Conservation (phyloP, 2,113 vertebrate genomes). For the Apodemus sylvaticus region DNA sequence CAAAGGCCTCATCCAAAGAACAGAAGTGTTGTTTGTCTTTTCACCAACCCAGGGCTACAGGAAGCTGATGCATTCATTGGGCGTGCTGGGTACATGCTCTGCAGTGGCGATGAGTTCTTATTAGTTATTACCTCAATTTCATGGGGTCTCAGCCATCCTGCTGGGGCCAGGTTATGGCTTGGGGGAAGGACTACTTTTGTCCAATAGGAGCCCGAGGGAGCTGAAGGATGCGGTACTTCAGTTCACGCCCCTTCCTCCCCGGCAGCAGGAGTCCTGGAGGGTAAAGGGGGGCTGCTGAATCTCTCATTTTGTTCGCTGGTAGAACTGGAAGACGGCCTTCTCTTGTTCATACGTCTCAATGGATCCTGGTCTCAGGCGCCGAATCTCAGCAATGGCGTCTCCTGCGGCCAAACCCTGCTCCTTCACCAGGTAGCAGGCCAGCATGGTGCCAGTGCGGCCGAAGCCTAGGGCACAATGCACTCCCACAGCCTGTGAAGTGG, state of each 20-base stretch:
- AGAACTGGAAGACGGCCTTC: constrained; percentile 92
- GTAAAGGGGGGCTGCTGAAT: neutral
- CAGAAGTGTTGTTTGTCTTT: neutral
- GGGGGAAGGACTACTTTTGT: neutral
- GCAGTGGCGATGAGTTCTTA: neutral
- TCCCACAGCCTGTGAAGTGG: constrained; percentile 88
- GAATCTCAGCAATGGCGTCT: constrained; percentile 92
- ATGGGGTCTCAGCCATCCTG: neutral
- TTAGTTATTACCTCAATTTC: constrained; percentile 28
- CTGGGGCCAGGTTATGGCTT: neutral
- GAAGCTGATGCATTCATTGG: neutral
- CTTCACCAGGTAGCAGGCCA: constrained; percentile 96
- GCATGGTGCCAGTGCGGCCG: constrained; percentile 95
- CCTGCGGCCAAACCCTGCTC: constrained; percentile 81
- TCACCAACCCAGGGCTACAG: neutral
- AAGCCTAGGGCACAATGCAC: constrained; percentile 95
- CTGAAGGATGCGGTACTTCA: neutral
- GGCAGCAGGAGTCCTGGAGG: neutral
- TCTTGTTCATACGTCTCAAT: constrained; percentile 95
- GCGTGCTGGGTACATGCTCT: neutral
- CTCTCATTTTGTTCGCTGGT: constrained; percentile 82
- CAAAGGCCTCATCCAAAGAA: neutral
- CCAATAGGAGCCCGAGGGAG: neutral
- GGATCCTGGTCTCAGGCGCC: constrained; percentile 89
- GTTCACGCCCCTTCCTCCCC: neutral